phyloP scores from a whole-genome alignment of 1,140 invertebrate genomes.

The Neotoxoptera formosana region DNA sequence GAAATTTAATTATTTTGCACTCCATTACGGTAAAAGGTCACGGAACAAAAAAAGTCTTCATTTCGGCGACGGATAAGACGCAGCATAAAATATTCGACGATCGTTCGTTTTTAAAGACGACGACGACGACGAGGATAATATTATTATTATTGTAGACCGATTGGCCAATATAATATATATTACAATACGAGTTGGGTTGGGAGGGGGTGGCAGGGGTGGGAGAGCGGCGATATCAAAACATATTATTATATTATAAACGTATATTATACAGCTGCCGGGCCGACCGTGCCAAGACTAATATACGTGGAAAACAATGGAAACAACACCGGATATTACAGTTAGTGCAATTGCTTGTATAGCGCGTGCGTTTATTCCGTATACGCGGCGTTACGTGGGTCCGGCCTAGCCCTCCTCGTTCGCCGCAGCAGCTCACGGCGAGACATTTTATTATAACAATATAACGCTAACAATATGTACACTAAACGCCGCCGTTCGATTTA shows the following conservation, averaged over 20 bases:
- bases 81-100: neutral
- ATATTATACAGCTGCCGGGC: neutral
- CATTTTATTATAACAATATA: neutral
- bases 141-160: neutral
- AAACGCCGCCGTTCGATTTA: constrained; percentile 2
- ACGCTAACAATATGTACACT: neutral
- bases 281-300: constrained; percentile 44
- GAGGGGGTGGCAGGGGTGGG: too few relatives aligned
- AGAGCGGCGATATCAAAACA: neutral
- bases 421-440: neutral
- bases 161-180: neutral
- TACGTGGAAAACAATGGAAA: constrained; percentile 49
- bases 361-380: neutral
- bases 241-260: neutral
- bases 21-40: neutral
- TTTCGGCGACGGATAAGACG: neutral
- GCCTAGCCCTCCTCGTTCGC: constrained; percentile 1
- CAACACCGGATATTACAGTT: constrained; percentile 55
- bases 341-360: constrained; percentile 46
- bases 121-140: neutral
- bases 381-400: neutral
- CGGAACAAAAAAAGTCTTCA: neutral
- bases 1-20: neutral
- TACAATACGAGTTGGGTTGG: neutral
- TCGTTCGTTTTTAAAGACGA: neutral